Evolutionary conservation across 2,888 invertebrate genomes (phyloP).

Genomic region (Conistra vaccinii): DNA sequence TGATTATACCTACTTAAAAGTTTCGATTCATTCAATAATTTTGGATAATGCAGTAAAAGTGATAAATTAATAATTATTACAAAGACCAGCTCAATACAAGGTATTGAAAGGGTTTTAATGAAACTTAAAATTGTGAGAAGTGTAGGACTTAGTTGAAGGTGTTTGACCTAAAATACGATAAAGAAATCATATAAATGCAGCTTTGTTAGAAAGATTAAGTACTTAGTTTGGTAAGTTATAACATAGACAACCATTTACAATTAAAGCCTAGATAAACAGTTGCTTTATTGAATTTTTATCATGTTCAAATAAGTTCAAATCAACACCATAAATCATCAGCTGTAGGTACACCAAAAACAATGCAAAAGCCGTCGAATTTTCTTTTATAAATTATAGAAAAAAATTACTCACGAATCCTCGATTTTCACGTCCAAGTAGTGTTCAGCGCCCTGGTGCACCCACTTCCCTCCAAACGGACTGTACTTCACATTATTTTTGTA

Average conservation of each 20-base stretch:
- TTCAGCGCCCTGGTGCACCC: slow-evolving; percentile 89
- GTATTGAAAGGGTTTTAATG: no score
- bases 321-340: neutral
- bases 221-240: neutral
- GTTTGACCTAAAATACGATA: neutral
- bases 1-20: no score
- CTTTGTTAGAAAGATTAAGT: neutral
- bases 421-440: slow-evolving; percentile 81
- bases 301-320: no score
- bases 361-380: neutral
- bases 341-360: slow-evolving; percentile 4
- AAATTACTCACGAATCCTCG: slow-evolving; percentile 69
- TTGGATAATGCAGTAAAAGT: no score
- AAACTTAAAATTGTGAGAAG: neutral
- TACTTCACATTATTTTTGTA: slow-evolving; percentile 74
- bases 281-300: neutral
- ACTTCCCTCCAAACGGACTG: slow-evolving; percentile 79
- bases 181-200: slow-evolving; percentile 6
- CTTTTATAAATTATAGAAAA: neutral
- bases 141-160: neutral
- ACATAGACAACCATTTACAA: neutral
- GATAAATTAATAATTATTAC: no score
- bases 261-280: neutral
- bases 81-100: no score
- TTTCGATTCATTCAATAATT: no score